phyloP scores from a whole-genome alignment of 1,140 invertebrate genomes.

The Trichonephila clavipes region DNA sequence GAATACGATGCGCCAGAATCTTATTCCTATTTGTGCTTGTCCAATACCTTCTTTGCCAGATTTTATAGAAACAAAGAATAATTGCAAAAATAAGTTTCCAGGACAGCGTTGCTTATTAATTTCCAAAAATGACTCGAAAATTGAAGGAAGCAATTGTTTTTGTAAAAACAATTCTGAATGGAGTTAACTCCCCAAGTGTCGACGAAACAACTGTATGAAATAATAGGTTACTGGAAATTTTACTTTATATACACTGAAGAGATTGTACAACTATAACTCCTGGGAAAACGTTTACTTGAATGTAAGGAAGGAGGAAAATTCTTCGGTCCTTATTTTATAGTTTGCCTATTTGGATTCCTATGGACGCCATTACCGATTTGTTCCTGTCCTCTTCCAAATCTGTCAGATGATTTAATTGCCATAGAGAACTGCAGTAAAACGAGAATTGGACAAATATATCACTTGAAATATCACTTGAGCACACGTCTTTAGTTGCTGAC shows the following conservation, averaged over 20 bases:
- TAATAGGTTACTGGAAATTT: neutral
- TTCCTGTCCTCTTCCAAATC: neutral
- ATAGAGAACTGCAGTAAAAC: neutral
- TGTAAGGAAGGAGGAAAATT: neutral
- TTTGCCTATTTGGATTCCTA: neutral
- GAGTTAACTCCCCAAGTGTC: neutral
- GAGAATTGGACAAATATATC: neutral
- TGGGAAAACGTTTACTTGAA: neutral
- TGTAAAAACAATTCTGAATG: neutral
- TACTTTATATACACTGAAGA: neutral
- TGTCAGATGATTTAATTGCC: neutral
- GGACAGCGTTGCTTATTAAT: neutral
- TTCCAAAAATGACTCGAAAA: neutral
- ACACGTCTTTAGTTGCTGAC: neutral
- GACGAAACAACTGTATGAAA: neutral
- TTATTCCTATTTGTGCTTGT: conserved; percentile 17
- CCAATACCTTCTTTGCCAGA: neutral
- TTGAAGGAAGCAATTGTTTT: neutral
- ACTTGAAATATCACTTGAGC: too few relatives aligned
- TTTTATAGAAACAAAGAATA: neutral
- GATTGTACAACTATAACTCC: neutral
- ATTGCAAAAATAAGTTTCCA: neutral
- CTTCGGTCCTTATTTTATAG: neutral
- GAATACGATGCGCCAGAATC: neutral
- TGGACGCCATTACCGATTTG: conserved; percentile 3